Evolutionary conservation across 1,140 invertebrate species (phyloP).

Genomic region (Maconellicoccus hirsutus): DNA sequence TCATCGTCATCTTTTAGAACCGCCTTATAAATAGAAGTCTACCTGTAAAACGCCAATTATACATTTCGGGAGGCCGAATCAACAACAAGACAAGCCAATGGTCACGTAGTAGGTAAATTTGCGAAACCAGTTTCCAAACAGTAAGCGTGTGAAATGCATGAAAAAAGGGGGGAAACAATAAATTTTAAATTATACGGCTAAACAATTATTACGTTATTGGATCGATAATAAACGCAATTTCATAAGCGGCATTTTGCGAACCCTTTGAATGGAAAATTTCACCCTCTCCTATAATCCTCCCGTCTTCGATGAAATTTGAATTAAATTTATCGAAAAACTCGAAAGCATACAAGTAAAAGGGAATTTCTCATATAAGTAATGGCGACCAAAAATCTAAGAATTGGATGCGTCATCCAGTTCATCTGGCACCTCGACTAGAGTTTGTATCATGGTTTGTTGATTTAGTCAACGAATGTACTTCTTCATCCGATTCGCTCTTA

Average conservation of each 20-base stretch:
- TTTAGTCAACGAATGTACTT: conserved; percentile 14
- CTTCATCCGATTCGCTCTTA: neutral
- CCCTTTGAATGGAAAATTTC: neutral
- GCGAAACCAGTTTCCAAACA: neutral
- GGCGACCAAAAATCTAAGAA: conserved; percentile 15
- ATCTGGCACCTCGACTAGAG: conserved; percentile 17
- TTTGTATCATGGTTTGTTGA: conserved; percentile 18
- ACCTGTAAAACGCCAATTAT: neutral
- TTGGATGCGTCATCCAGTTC: conserved; percentile 19
- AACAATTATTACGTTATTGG: neutral
- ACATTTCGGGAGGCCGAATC: neutral
- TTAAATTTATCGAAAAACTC: neutral
- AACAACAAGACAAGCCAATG: neutral
- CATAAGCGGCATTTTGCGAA: neutral
- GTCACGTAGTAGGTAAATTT: neutral
- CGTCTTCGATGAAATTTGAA: neutral
- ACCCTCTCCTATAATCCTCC: neutral
- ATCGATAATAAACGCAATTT: neutral
- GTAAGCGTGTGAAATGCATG: neutral
- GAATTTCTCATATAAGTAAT: neutral
- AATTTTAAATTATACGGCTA: neutral
- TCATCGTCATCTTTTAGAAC: neutral
- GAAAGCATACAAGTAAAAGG: neutral
- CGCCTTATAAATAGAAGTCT: neutral
- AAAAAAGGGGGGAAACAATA: neutral